A percentile compares a stretch with the other conserved stretches of the same genome.
Evolutionary conservation across 2,888 invertebrate species (phyloP).

Genomic region (Drosophila meridiana): DNA sequence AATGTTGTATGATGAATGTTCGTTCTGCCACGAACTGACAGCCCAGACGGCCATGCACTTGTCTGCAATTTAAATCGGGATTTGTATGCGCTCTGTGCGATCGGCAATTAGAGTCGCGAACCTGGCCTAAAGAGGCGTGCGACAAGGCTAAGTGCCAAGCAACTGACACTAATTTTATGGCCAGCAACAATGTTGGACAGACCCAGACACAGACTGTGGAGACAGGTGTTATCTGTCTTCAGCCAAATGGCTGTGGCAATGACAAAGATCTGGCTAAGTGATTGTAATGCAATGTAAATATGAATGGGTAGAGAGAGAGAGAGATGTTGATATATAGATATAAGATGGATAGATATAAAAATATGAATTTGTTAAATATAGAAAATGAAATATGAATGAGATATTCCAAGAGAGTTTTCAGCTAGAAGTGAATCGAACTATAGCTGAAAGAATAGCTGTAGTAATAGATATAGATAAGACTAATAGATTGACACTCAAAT

Average conservation of each 20-base stretch:
- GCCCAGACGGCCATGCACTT: constrained; percentile 29
- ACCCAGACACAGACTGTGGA: not conserved
- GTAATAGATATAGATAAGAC: not conserved
- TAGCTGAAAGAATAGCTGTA: not conserved
- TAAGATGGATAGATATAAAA: no score
- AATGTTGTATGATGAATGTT: constrained; percentile 64
- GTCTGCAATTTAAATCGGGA: constrained; percentile 32
- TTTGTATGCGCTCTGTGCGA: constrained; percentile 45
- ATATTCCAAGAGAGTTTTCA: no score
- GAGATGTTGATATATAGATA: not conserved
- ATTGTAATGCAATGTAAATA: not conserved
- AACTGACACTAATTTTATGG: constrained; percentile 28
- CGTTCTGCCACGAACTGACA: constrained; percentile 25
- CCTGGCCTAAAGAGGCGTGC: constrained; percentile 29
- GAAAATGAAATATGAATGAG: not conserved
- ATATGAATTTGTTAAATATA: no score
- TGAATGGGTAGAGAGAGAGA: not conserved
- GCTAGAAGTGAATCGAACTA: not conserved
- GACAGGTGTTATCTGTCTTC: constrained; percentile 8
- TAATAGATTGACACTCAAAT: not conserved
- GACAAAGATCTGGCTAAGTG: not conserved
- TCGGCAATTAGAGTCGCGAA: constrained; percentile 37
- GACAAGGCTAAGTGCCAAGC: constrained; percentile 7
- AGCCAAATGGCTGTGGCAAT: not conserved
- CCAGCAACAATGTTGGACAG: constrained; percentile 15